Conservation (phyloP, 2,888 invertebrate species). For the Cyrtodaria siliqua region DNA sequence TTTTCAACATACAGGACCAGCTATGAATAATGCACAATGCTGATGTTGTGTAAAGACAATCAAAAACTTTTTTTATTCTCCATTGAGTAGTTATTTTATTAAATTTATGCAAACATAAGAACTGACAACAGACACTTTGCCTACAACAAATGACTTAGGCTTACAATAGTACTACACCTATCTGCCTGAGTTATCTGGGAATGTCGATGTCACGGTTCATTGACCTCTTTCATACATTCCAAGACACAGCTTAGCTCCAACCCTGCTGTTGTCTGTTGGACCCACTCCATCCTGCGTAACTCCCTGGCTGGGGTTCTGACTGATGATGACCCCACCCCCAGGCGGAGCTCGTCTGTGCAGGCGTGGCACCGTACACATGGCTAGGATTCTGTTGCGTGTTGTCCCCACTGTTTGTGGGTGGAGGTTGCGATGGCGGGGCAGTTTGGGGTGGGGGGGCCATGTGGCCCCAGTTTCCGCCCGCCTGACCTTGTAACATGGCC, state of each 20-base stretch:
- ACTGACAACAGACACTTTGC: too few relatives aligned
- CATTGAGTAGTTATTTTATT: too few relatives aligned
- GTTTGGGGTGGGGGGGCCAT: slow-evolving; percentile 63
- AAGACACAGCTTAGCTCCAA: slow-evolving; percentile 57
- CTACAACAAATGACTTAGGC: too few relatives aligned
- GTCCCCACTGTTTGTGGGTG: slow-evolving; percentile 53
- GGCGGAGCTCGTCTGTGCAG: slow-evolving; percentile 59
- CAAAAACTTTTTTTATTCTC: too few relatives aligned
- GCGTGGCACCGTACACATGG: slow-evolving; percentile 51
- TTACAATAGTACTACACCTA: too few relatives aligned
- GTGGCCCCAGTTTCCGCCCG: slow-evolving; percentile 76
- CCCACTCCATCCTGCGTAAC: slow-evolving; percentile 69
- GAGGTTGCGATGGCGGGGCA: slow-evolving; percentile 46
- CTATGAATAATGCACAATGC: too few relatives aligned
- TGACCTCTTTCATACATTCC: too few relatives aligned
- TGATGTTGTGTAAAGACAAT: too few relatives aligned
- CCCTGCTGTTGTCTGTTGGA: slow-evolving; percentile 65
- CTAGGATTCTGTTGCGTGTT: slow-evolving; percentile 42
- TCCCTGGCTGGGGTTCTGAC: slow-evolving; percentile 65
- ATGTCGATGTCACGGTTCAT: too few relatives aligned
- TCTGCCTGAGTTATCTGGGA: too few relatives aligned
- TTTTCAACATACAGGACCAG: too few relatives aligned
- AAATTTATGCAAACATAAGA: too few relatives aligned
- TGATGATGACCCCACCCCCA: slow-evolving; percentile 66
- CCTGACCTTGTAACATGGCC: slow-evolving; percentile 76